A percentile compares a stretch with the other conserved stretches of the same genome.
Evolutionary conservation across 2,113 vertebrate genomes (phyloP).

Genomic region (Penelope pileata): DNA sequence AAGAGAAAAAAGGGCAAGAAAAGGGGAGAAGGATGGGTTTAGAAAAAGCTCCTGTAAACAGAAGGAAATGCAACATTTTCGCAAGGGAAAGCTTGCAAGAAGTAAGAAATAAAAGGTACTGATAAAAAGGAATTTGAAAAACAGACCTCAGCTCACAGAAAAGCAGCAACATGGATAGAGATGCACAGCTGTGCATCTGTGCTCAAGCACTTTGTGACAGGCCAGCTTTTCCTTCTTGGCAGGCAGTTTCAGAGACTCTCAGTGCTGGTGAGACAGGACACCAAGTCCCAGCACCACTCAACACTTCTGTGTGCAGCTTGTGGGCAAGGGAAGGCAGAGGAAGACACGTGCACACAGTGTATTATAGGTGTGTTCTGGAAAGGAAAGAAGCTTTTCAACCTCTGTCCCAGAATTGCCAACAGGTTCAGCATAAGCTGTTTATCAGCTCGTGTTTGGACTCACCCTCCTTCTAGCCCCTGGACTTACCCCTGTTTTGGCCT

Average conservation of each 20-base stretch:
- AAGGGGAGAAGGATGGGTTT: neutral
- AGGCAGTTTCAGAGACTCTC: neutral
- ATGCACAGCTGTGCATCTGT: neutral
- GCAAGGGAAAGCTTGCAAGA: neutral
- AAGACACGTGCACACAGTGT: neutral
- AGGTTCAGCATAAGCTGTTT: neutral
- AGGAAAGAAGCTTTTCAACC: neutral
- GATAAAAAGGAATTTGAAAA: neutral
- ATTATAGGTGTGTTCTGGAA: neutral
- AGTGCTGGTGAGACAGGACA: neutral
- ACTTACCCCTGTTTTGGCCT: neutral
- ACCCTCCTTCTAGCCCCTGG: neutral
- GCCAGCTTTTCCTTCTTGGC: neutral
- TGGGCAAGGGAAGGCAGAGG: neutral
- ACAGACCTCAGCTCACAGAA: neutral
- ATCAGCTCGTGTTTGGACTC: neutral
- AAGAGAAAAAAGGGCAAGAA: neutral
- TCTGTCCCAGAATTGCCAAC: neutral
- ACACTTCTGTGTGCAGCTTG: neutral
- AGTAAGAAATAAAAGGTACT: neutral
- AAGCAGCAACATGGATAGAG: neutral
- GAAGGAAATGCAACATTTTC: neutral
- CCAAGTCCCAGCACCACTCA: neutral
- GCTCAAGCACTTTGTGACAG: neutral
- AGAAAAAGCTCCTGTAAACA: neutral